Base-by-base conservation (phyloP, 2,113 vertebrate genomes). In the Sarotherodon lohbergeri region DNA sequence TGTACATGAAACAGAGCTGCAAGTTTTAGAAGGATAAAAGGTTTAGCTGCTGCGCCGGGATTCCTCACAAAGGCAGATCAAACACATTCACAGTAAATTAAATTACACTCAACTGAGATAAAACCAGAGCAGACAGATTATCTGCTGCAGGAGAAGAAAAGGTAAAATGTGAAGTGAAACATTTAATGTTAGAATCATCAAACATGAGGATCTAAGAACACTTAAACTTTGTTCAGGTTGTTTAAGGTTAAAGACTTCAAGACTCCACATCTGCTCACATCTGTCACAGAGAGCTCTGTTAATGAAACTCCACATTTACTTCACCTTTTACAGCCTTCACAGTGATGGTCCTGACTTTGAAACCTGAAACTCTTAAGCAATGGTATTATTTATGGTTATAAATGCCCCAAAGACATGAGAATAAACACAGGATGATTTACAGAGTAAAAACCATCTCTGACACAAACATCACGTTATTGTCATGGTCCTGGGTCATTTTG, bases 81-180 rank as follows among this genome's bases (percentile, higher is more conserved):
- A 89, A 89, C 82, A 80, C 54, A 46, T 76, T 32, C 71, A 76
- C 71, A 76, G 71, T 83, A 83, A 91, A 90, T 90, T n/a, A 90
- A 91, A 89, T 87, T 56, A 85, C 61, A 36, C 13, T 84, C 63
- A 27, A 84, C 27, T 22, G 80, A 87, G 24, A 76, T 87, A 76
- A 87, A 89, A 80, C 36, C 71, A 80, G 68, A 12, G 52, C 82
- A 54, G 68, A 68, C 5, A 41, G 90, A 88, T 89, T 68, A 86
- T 88, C 48, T 2, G 27, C 71, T 79, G 79, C 57, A 87, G 41
- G 29, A 82, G 56, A 81, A 59, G 32, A 81, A 78, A 79, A 86
- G 39, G 81, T 12, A 82, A 27, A 73, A 48, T 14, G 36, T 57
- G 66, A 80, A 63, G 11, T 66, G 54, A 73, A 73, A 73, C 39